phyloP scores from a whole-genome alignment of 2,888 invertebrate genomes.

The Drosophila rellima region DNA sequence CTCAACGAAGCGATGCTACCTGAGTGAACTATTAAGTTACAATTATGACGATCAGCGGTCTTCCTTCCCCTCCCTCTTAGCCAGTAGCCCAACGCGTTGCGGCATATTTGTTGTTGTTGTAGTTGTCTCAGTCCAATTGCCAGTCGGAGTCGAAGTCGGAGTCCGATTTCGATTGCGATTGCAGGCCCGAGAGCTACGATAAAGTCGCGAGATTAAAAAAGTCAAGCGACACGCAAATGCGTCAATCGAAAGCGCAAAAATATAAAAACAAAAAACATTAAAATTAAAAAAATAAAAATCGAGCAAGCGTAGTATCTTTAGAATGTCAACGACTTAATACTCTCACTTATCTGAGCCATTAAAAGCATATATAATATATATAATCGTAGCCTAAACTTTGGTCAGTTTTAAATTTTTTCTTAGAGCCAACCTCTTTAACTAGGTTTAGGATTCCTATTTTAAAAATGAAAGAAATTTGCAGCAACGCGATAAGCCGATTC shows the following conservation, averaged over 20 bases:
- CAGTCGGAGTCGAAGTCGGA: conserved; percentile 51
- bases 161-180: conserved; percentile 56
- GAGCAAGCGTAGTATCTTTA: not conserved
- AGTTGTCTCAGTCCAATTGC: conserved; percentile 14
- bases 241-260: conserved; percentile 64
- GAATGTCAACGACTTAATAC: conserved; percentile 23
- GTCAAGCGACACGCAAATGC: conserved; percentile 78
- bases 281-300: conserved; percentile 27
- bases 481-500: not conserved
- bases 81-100: not conserved
- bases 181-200: conserved; percentile 65
- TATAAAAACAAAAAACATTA: conserved; percentile 29
- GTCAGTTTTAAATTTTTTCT: too few relatives aligned
- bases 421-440: too few relatives aligned
- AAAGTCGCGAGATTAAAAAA: conserved; percentile 77
- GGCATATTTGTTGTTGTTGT: not conserved
- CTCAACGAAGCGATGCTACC: conserved; percentile 55
- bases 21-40: conserved; percentile 75
- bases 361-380: too few relatives aligned
- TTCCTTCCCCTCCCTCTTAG: not conserved
- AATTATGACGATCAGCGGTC: conserved; percentile 44
- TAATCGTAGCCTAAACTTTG: too few relatives aligned
- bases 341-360: conserved; percentile 13
- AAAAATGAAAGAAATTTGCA: not conserved
- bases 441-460: too few relatives aligned